phyloP scores from a whole-genome alignment of 2,888 invertebrate genomes.

The Meloe dianella region DNA sequence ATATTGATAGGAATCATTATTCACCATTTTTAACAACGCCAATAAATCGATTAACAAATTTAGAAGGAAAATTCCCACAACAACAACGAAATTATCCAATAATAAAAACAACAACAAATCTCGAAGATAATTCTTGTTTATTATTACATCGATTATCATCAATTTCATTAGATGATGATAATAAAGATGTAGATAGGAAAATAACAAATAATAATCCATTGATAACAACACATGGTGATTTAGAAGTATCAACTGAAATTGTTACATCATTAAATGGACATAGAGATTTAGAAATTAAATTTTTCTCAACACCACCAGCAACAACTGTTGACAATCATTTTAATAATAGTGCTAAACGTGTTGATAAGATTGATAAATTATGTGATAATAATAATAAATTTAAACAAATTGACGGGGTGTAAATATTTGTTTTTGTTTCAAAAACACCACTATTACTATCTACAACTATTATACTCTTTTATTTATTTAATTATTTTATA shows the following conservation, averaged over 20 bases:
- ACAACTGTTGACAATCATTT: constrained; percentile 28
- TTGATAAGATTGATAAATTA: not conserved
- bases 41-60: constrained; percentile 16
- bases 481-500: constrained; percentile 4
- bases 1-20: constrained; percentile 67
- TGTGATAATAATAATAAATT: constrained; percentile 4
- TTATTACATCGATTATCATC: constrained; percentile 45
- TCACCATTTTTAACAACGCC: constrained; percentile 63
- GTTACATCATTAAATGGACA: constrained; percentile 80
- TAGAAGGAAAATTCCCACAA: constrained; percentile 10
- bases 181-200: constrained; percentile 47
- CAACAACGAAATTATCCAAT: not conserved
- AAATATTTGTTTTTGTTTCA: not conserved
- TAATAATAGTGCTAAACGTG: constrained; percentile 16
- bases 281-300: constrained; percentile 79
- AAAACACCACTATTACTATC: not conserved
- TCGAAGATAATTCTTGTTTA: constrained; percentile 25
- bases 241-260: constrained; percentile 79
- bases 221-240: constrained; percentile 52
- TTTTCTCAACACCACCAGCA: constrained; percentile 66
- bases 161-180: constrained; percentile 44
- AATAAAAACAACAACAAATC: not conserved
- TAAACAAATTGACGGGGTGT: not conserved
- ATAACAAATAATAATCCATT: constrained; percentile 46
- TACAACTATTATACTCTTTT: not conserved